Evolutionary conservation across 2,113 vertebrate genomes (phyloP).

Genomic region (Dicerorhinus sumatrensis): DNA sequence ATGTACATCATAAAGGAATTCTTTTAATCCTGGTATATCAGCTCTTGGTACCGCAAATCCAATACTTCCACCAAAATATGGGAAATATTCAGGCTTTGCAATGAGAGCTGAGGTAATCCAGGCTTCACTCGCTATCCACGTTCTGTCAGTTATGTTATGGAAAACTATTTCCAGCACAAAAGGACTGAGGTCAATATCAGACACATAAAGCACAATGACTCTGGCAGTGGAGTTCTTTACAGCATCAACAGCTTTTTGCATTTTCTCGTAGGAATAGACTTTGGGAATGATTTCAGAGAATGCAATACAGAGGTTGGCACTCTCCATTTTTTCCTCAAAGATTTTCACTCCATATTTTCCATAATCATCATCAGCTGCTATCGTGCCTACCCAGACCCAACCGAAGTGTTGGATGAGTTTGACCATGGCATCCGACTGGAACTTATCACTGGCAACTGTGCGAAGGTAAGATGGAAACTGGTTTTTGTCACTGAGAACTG

Average conservation of each 20-base stretch:
- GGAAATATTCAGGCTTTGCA: conserved; percentile 86
- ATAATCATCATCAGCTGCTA: conserved; percentile 92
- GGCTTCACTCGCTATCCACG: conserved; percentile 92
- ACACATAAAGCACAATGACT: conserved; percentile 92
- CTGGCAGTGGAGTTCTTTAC: conserved; percentile 88
- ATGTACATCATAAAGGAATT: conserved; percentile 87
- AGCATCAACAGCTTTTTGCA: conserved; percentile 85
- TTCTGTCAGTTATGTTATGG: conserved; percentile 90
- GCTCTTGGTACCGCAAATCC: conserved; percentile 90
- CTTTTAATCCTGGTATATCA: conserved; percentile 87
- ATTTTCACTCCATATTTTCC: conserved; percentile 92
- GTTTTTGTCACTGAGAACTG: conserved; percentile 90
- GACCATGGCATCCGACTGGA: conserved; percentile 89
- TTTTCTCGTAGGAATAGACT: conserved; percentile 85
- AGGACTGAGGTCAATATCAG: conserved; percentile 91
- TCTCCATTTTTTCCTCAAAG: conserved; percentile 91
- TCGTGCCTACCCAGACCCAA: conserved; percentile 93
- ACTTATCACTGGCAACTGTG: conserved; percentile 88
- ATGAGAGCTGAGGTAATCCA: conserved; percentile 92
- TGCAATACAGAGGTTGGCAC: conserved; percentile 89
- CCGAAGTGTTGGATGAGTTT: conserved; percentile 89
- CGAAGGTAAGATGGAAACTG: conserved; percentile 92
- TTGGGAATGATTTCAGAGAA: conserved; percentile 93
- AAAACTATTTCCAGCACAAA: conserved; percentile 87
- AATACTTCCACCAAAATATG: conserved; percentile 89